Evolutionary conservation across 2,888 invertebrate genomes (phyloP), one percentile per base, ranked within the genome.

Genomic region (Cerastoderma edule): DNA sequence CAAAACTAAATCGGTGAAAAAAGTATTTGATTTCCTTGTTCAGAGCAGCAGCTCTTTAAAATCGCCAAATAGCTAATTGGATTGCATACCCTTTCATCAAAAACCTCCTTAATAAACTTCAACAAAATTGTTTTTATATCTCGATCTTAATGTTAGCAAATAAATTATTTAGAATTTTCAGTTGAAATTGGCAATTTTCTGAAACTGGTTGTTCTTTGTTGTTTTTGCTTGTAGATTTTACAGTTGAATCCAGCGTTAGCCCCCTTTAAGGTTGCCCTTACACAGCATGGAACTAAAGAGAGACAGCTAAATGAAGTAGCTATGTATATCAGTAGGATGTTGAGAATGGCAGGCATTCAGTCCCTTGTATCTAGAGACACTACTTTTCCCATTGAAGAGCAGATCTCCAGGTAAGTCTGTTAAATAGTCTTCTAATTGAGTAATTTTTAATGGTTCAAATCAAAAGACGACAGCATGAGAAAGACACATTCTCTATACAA

Each of bases 221-320:
- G n/a, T n/a, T n/a, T n/a, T n/a, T n/a, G n/a, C n/a, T n/a, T n/a
- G 0, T 71, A 90, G 90, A 77, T 87, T 19, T 72, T 91, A 28
- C 86, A 87, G 54, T 71, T 91, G 16, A 86, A 89, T 69, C 81
- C 84, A n/a, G 78, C 78, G 13, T 70, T 91, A 53, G 86, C 88
- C 13, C 90, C 90, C 13, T 91, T 87, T 72, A 88, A 89, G 66
- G 84, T 87, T 22, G 86, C 88, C 32, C 50, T 89, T 28, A 83
- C 79, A 35, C 81, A 69, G 16, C 69, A 77, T 64, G 86, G 84
- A 6, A 75, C 80, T 32, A 81, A 75, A 48, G 54, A 79, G 5
- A 68, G 77, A 30, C 87, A 89, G 63, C 70, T 90, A 3, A 66
- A 78, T 4, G 80, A 85, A 50, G 77, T 90, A 16, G 83, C 88